Evolutionary conservation across 2,888 invertebrate genomes (phyloP), one percentile per base, ranked within the genome.

Genomic region (Agonopterix arenella): DNA sequence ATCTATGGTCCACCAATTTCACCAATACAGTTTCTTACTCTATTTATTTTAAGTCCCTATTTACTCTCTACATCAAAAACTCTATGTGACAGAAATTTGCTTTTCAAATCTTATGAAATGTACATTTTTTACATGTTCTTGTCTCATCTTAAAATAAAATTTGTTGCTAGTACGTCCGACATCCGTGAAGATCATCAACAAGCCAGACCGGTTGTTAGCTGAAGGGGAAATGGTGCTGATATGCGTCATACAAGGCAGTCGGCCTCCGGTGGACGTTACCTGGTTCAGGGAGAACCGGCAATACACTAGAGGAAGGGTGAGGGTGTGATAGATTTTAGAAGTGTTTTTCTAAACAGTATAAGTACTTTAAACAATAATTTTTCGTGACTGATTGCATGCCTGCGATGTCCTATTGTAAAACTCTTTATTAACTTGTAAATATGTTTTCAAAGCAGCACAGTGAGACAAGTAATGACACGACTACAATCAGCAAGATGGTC

Each of bases 181-280:
- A 48, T 93, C 93, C 56, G 96, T 96, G 54, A 90, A 91, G 66
- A 94, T 97, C 66, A 89, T 93, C 37, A 91, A 93, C 65, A 96
- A 96, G 73, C 95, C 95, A 8, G 90, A 91, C 40, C 91, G 93
- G 65, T 90, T 97, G 84, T 93, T 94, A 49, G 95, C 96, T 4
- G 93, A 94, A 61, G 90, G 92, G 55, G 93, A 94, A 63, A 94
- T 96, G 68, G 93, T 93, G 50, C 86, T 97, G 55, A 91, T 93
- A n/a, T 97, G 97, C 80, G 93, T 94, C 60, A 93, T 95, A 7
- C 90, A 92, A 47, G 97, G 97, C 37, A 97, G 97, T 45, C 91
- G 96, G 66, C 97, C 97, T 3, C 93, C 93, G 51, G 96, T 97
- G 0, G 92, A 92, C 61, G 92, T 97, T 70, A 91, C 93, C 50